A percentile compares a stretch with the other conserved stretches of the same genome.
Evolutionary conservation across 2,888 invertebrate genomes (phyloP).

Genomic region (Ormyrus rosae): DNA sequence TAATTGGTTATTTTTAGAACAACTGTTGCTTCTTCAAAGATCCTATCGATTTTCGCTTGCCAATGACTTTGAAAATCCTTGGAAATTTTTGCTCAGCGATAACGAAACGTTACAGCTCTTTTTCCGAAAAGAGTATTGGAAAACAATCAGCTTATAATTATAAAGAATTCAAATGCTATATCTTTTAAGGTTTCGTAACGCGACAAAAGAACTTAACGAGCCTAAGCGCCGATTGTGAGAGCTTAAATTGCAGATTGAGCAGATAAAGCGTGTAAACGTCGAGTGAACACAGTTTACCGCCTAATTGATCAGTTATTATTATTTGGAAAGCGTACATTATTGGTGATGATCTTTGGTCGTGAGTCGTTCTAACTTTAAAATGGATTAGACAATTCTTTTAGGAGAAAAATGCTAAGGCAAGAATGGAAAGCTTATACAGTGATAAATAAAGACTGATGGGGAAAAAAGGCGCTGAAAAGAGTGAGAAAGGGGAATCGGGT

Average conservation of each 20-base stretch:
- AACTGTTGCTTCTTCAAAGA: background rate
- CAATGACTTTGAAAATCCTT: background rate
- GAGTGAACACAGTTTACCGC: constrained; percentile 22
- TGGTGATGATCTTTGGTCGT: no score
- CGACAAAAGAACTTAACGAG: constrained; percentile 11
- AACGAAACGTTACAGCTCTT: no score
- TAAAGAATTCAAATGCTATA: background rate
- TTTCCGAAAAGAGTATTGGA: no score
- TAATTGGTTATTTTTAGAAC: no score
- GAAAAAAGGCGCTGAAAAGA: no score
- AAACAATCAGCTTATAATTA: no score
- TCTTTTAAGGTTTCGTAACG: constrained; percentile 29
- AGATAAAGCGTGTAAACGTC: constrained; percentile 38
- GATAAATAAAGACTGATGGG: background rate
- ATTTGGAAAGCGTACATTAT: no score
- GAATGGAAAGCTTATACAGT: constrained; percentile 16
- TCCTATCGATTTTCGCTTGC: background rate
- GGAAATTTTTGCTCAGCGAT: background rate
- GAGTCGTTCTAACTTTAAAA: no score
- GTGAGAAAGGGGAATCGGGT: no score
- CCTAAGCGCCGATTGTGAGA: constrained; percentile 26
- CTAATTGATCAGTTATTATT: background rate
- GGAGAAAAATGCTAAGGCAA: background rate
- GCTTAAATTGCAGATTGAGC: constrained; percentile 38
- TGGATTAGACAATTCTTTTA: no score